phyloP scores from a whole-genome alignment of 92 coral and sea anemone species.

The Diadumene lineata region DNA sequence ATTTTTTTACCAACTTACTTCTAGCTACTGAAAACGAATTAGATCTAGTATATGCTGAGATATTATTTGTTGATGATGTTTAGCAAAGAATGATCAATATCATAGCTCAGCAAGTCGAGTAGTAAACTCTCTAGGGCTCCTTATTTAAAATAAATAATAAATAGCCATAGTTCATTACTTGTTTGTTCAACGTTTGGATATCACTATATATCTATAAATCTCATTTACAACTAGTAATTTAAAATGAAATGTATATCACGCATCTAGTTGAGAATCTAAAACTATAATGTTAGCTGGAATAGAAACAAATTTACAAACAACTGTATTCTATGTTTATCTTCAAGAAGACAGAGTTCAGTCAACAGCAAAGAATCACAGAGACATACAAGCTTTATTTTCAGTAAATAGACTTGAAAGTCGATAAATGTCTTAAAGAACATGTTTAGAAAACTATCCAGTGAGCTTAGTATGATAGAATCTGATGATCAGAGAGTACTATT shows the following conservation, averaged over 20 bases:
- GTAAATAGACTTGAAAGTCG: constrained; percentile 18
- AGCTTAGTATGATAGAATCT: constrained; percentile 7
- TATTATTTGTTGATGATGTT: constrained; percentile 2
- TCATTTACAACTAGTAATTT: background rate
- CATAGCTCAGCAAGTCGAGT: constrained; percentile 28
- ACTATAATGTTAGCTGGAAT: constrained; percentile 11
- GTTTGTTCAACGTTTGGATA: constrained; percentile 23
- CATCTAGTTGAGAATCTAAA: constrained; percentile 6
- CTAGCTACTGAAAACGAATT: constrained; percentile 3
- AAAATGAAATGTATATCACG: background rate
- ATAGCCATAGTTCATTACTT: constrained; percentile 32
- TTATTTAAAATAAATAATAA: constrained; percentile 42
- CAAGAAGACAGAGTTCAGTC: constrained; percentile 13
- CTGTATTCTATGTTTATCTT: constrained; percentile 36
- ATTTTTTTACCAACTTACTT: background rate
- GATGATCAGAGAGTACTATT: constrained; percentile 16
- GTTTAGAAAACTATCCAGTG: constrained; percentile 5
- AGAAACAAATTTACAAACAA: constrained; percentile 17
- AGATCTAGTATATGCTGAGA: background rate
- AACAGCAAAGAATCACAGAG: constrained; percentile 15
- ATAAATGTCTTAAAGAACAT: background rate
- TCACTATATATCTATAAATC: constrained; percentile 8
- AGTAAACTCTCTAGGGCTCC: constrained; percentile 27
- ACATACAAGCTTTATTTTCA: constrained; percentile 5
- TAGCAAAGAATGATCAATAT: constrained; percentile 20